Conservation (phyloP, 2,113 vertebrate genomes). For the Aramus guarauna region DNA sequence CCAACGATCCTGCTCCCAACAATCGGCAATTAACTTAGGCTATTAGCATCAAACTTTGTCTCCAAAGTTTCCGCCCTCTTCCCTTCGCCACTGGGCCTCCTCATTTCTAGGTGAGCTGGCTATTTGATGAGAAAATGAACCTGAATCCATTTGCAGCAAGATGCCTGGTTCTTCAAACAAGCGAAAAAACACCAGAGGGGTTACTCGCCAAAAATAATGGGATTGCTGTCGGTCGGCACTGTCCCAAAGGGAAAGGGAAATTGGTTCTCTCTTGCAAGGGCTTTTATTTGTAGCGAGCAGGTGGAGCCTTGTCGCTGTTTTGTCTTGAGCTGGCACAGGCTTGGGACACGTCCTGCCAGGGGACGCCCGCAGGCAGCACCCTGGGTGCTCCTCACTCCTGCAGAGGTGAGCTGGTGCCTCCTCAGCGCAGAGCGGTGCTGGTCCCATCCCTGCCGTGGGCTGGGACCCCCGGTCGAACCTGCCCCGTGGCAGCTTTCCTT, state of each 20-base stretch:
- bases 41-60: constrained; percentile 20
- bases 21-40: not conserved
- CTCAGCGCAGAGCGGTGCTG: not conserved
- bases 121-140: not conserved
- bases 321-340: not conserved
- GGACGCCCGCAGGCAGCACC: not conserved
- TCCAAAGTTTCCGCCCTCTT: not conserved
- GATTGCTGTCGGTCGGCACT: not conserved
- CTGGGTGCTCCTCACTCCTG: not conserved
- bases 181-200: not conserved
- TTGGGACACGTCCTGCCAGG: not conserved
- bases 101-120: not conserved
- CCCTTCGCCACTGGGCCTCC: not conserved
- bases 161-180: not conserved
- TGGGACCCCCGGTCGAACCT: not conserved
- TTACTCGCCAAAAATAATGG: not conserved
- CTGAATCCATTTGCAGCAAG: not conserved
- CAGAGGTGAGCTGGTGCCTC: not conserved
- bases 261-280: not conserved
- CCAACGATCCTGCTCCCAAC: not conserved
- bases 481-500: fast-evolving
- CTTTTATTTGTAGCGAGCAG: not conserved
- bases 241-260: not conserved
- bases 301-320: not conserved
- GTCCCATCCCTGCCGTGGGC: not conserved